Conservation (phyloP, 2,113 vertebrate species). For the Nipponia nippon region DNA sequence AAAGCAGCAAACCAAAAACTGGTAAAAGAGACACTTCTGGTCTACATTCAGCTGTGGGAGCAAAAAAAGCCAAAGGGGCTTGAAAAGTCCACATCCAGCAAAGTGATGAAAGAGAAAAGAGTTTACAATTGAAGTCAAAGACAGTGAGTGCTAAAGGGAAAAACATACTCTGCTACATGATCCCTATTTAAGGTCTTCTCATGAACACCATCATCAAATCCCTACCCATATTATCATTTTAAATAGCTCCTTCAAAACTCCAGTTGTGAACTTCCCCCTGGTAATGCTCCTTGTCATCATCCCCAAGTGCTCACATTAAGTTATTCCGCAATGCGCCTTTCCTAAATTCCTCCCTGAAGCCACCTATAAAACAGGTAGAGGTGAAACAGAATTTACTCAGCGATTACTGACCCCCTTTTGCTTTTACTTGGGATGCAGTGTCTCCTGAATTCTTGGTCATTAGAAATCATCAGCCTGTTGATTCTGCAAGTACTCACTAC, state of each 20-base stretch:
- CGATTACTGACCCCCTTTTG: not conserved
- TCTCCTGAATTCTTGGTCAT: constrained; percentile 11
- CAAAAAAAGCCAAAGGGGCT: not conserved
- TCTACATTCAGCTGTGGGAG: not conserved
- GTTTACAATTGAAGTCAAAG: not conserved
- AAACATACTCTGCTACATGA: not conserved
- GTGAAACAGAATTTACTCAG: not conserved
- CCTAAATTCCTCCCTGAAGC: constrained; percentile 4
- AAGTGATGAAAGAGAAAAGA: not conserved
- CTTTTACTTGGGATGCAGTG: not conserved
- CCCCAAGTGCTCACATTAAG: not conserved
- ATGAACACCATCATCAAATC: not conserved
- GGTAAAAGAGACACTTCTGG: not conserved
- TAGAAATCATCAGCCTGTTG: constrained; percentile 23
- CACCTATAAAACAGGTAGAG: not conserved
- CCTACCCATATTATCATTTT: not conserved
- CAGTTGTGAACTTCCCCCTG: not conserved
- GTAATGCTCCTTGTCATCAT: not conserved
- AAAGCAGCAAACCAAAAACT: not conserved
- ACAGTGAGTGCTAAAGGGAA: not conserved
- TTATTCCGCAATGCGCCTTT: not conserved
- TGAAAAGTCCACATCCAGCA: not conserved
- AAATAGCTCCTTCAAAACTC: constrained; percentile 2
- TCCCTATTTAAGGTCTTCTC: not conserved
- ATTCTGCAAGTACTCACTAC: not conserved